Base-by-base conservation (phyloP, 1,140 invertebrate species). In the Ruditapes philippinarum region DNA sequence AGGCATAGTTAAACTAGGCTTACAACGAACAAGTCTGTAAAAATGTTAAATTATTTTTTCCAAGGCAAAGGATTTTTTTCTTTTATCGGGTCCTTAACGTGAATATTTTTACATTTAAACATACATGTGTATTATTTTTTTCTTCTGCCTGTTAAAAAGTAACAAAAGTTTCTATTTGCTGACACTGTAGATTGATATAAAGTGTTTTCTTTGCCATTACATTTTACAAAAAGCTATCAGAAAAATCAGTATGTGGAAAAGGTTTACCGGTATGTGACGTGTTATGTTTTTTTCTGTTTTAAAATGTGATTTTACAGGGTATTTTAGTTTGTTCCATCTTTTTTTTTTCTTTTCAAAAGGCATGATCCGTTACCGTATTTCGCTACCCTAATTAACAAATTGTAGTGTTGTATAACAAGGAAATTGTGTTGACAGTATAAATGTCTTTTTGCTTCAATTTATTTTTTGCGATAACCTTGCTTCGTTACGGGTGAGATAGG, bases 221-320 rank as follows among this genome's bases (percentile, higher is more conserved):
- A 31, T 54, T 78, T 78, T 25, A 22, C 51, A n/a, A 78, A 78
- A 78, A 78, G 74, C 74, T 78, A 78, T 54, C 74, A 78, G 45
- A 78, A 78, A 36, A 51, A 51, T 54, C 49, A 78, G 28, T 78
- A 78, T 78, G 74, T 78, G 74, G 74, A 78, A 78, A 78, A 49
- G 25, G 74, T 78, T 22, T 78, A 78, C 42, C 74, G 74, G 74
- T 78, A 78, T 78, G 74, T 78, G n/a, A 78, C n/a, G n/a, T n/a
- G n/a, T n/a, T n/a, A n/a, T n/a, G n/a, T n/a, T n/a, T n/a, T n/a
- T 51, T 42, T 74, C 25, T 74, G 22, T 74, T 62, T 28, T 28
- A 14, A 25, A 62, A 25, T 28, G 5, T 19, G 36, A 40, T 31
- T 54, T 78, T 78, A 78, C 74, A 78, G 74, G 74, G 65, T 70